These are phyloP conservation scores for Tychaedon coryphoeus DNA, from an alignment of 2,113 vertebrate species.

Conservation along the genomic window DNA sequence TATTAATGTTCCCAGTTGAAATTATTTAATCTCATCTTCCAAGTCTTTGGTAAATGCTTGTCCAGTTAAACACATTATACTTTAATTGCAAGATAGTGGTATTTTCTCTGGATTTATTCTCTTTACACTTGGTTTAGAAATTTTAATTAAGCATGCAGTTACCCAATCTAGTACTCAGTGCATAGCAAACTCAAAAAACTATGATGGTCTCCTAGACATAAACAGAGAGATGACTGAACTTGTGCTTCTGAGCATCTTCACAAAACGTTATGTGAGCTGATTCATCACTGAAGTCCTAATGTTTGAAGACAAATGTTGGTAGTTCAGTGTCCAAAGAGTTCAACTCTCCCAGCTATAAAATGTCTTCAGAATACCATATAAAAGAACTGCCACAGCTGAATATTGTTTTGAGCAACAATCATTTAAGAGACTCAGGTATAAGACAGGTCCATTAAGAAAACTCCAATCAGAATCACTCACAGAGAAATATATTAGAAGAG, in stretches of 20 bases:
- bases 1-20: background rate
- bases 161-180: background rate
- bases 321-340: background rate
- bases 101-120: background rate
- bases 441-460: background rate
- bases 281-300: background rate
- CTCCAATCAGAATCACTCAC: background rate
- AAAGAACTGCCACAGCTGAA: background rate
- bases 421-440: background rate
- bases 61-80: background rate
- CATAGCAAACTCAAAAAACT: background rate
- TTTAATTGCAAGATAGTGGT: background rate
- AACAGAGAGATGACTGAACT: background rate
- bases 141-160: background rate
- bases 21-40: background rate
- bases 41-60: background rate
- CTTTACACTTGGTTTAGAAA: background rate
- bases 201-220: background rate
- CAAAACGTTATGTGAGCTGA: background rate
- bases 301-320: background rate
- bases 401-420: background rate
- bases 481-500: accelerated
- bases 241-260: background rate
- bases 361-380: background rate
- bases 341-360: background rate